These are phyloP conservation scores for Timandra comae DNA, from an alignment of 2,888 invertebrate species.

Conservation along the genomic window DNA sequence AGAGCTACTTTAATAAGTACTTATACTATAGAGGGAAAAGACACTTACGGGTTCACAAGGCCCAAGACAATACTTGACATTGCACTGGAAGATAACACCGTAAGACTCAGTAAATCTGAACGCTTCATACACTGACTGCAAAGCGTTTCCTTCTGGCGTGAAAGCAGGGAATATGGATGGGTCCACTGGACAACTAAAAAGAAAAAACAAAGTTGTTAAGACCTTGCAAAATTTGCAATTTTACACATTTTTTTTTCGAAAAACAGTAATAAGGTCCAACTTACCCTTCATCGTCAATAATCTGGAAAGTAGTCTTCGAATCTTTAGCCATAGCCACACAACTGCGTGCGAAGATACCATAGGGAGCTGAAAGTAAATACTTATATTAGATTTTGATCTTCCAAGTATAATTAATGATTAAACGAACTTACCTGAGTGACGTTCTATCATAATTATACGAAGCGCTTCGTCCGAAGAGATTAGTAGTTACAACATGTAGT, in stretches of 20 bases:
- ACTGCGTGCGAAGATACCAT: constrained; percentile 96
- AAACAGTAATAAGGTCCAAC: constrained; percentile 21
- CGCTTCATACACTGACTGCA: constrained; percentile 94
- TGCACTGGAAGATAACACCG: constrained; percentile 97
- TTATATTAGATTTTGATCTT: too few species aligned
- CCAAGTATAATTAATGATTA: too few species aligned
- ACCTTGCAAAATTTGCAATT: too few species aligned
- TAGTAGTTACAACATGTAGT: too few species aligned
- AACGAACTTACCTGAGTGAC: too few species aligned
- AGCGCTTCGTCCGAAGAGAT: too few species aligned
- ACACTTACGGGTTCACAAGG: constrained; percentile 91
- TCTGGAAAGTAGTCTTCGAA: constrained; percentile 96
- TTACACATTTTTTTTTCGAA: too few species aligned
- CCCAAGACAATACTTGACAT: constrained; percentile 96
- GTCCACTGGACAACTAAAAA: constrained; percentile 88
- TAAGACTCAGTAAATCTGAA: constrained; percentile 97
- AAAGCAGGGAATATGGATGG: constrained; percentile 96
- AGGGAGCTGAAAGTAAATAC: constrained; percentile 82
- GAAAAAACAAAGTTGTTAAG: too few species aligned
- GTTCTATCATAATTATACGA: too few species aligned
- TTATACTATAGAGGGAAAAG: too few species aligned
- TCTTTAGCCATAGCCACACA: constrained; percentile 98
- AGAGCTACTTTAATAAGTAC: constrained; percentile 2
- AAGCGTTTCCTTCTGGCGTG: constrained; percentile 91
- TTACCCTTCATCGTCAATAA: constrained; percentile 95